A percentile compares a stretch with the other conserved stretches of the same genome.
Conservation (phyloP, 53 echinoderm and acorn worm genomes). For the Echinometra lucunter region DNA sequence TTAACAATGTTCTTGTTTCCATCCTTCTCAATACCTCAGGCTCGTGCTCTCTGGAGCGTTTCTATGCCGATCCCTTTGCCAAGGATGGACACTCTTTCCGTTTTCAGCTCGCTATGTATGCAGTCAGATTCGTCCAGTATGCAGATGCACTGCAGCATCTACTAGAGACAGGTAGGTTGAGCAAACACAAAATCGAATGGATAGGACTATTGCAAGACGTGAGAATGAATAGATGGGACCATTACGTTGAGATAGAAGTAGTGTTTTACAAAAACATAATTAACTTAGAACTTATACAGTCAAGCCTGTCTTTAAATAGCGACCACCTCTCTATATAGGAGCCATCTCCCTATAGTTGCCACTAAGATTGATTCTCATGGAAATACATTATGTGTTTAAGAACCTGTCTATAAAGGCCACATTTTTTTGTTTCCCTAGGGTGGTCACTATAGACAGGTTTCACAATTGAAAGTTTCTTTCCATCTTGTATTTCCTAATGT, state of each 20-base stretch:
- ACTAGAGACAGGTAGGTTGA: slow-evolving; percentile 80
- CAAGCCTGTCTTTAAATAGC: too few relatives aligned
- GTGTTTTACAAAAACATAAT: too few relatives aligned
- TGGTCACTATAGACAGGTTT: background rate
- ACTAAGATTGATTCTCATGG: too few relatives aligned
- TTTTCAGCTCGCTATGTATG: slow-evolving; percentile 92
- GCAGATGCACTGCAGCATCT: slow-evolving; percentile 86
- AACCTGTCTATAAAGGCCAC: too few relatives aligned
- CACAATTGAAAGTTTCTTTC: background rate
- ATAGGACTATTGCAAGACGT: background rate
- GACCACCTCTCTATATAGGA: too few relatives aligned
- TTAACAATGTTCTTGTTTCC: background rate
- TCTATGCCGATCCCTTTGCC: slow-evolving; percentile 92
- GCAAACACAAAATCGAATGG: background rate
- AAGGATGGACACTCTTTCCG: slow-evolving; percentile 96
- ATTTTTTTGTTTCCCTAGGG: background rate
- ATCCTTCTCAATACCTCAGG: slow-evolving; percentile 69
- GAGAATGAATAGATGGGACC: background rate
- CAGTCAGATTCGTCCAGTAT: slow-evolving; percentile 84
- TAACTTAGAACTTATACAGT: too few relatives aligned
- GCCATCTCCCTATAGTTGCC: too few relatives aligned
- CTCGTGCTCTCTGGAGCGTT: slow-evolving; percentile 84
- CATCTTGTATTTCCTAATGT: background rate
- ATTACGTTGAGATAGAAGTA: background rate
- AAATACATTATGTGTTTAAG: too few relatives aligned